A percentile compares a stretch with the other conserved stretches of the same genome.
Conservation (phyloP, 30 jellyfish, hydroid and myxozoan species). For the Morbakka virulenta region DNA sequence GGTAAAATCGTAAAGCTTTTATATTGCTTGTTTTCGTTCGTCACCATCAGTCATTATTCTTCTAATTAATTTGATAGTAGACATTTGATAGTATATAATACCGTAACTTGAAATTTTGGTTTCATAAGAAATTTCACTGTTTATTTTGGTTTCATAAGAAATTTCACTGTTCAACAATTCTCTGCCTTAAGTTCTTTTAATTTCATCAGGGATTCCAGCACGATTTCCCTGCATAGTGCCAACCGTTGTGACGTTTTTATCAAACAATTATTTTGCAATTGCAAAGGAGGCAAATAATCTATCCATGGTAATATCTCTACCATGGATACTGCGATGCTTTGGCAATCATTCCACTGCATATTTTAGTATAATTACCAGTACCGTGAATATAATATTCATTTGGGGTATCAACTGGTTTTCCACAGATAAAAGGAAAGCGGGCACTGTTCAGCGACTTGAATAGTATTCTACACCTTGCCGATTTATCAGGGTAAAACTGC, state of each 20-base stretch:
- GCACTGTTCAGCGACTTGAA: constrained; percentile 41
- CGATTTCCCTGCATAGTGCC: constrained; percentile 51
- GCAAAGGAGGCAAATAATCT: constrained; percentile 25
- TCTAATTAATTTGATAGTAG: constrained; percentile 33
- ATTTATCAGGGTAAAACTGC: constrained; percentile 35
- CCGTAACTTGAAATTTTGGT: too few species aligned
- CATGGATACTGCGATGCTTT: neutral
- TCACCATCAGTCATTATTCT: constrained; percentile 39
- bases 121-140: too few species aligned
- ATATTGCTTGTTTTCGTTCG: constrained; percentile 30
- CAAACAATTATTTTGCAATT: constrained; percentile 26
- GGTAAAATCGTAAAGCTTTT: constrained; percentile 34
- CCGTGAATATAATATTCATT: constrained; percentile 21
- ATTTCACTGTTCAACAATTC: neutral
- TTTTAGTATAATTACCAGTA: constrained; percentile 17
- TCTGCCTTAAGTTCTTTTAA: constrained; percentile 9
- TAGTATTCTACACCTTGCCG: constrained; percentile 42
- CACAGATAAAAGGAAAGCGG: constrained; percentile 15
- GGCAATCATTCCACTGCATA: neutral
- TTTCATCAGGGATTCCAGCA: constrained; percentile 16
- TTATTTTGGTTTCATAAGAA: constrained; percentile 14
- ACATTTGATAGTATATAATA: too few species aligned
- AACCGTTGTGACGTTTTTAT: constrained; percentile 21
- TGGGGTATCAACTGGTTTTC: constrained; percentile 25
- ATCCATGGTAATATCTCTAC: constrained; percentile 47